Base-by-base conservation (phyloP, 2,888 invertebrate genomes). In the Idaea dimidiata region DNA sequence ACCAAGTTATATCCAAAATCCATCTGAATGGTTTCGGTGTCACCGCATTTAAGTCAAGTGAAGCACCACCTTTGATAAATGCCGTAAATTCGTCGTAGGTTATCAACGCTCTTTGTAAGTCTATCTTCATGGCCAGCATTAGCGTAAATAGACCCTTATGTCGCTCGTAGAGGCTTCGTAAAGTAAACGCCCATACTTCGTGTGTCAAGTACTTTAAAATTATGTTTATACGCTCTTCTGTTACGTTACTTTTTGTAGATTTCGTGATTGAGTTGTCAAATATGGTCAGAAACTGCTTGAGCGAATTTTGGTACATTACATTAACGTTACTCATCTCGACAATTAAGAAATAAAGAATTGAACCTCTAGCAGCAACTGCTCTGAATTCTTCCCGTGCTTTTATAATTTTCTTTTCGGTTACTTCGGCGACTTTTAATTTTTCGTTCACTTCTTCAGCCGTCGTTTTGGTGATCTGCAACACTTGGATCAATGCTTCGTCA, bases 301-400 rank as follows among this genome's bases (percentile, higher is more conserved):
- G 90, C 0, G 99, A 98, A 74, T 98, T 99, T 86, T 99, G 99
- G 81, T 99, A 99, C 99, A 99, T 99, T 8, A 96, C 94, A 81
- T 98, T 99, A 0, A 99, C 98, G 80, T 97, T 96, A 78, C 97
- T 97, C 98, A 99, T 98, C 91, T 99, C 99, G 0, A 99, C 98
- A 66, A 99, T 98, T 55, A 99, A 93, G 83, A 99, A 99, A 81
- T 99, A 99, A 0, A 99, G 90, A 63, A 99, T 98, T 0, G 98
- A 98, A 16, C 99, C 99, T 72, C 99, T 94, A 0, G 97, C 97
- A 2, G 99, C 99, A 0, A 99, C 99, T 0, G 98, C 97, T 71
- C 99, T 94, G 83, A 98, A 99, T 83, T 99, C 99, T 89, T 99
- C 99, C 63, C 99, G 93, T 0, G 99, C 99, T 63, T 96, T 93